Conservation (phyloP, 2,113 vertebrate species). For the Halichoeres trimaculatus region DNA sequence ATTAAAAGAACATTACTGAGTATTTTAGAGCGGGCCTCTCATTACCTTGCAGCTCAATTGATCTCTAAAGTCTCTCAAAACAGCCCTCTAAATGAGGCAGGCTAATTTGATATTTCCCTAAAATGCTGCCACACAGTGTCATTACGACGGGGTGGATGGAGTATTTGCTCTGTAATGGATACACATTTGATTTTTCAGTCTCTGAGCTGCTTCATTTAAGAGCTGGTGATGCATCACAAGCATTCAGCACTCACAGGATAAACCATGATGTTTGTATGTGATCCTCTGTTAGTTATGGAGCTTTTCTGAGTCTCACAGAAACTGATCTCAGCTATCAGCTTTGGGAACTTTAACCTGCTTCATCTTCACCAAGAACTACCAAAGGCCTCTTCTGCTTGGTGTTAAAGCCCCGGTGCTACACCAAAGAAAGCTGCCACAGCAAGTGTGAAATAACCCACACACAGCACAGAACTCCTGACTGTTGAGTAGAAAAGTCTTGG, state of each 20-base stretch:
- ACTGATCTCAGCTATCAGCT: conserved; percentile 63
- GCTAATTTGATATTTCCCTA: conserved; percentile 83
- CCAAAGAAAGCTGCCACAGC: neutral
- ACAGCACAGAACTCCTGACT: conserved; percentile 18
- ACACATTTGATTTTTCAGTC: too few relatives aligned
- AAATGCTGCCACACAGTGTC: conserved; percentile 77
- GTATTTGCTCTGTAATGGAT: conserved; percentile 79
- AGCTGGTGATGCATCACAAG: too few relatives aligned
- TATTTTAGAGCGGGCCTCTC: conserved; percentile 81
- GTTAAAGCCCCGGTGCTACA: neutral
- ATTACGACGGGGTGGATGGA: conserved; percentile 74
- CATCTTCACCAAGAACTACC: conserved; percentile 45
- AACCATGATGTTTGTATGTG: too few relatives aligned
- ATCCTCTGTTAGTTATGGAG: too few relatives aligned
- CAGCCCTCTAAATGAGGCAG: conserved; percentile 82
- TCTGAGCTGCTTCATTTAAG: too few relatives aligned
- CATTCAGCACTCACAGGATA: too few relatives aligned
- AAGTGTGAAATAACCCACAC: conserved; percentile 15
- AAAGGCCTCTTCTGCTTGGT: conserved; percentile 31
- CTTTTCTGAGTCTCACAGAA: conserved; percentile 66
- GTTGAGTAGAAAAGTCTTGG: too few relatives aligned
- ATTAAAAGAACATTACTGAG: conserved; percentile 83
- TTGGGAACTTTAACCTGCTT: conserved; percentile 67
- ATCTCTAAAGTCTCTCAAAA: too few relatives aligned
- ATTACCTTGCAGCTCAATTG: too few relatives aligned